phyloP scores from a whole-genome alignment of 2,888 invertebrate species.

The Sphinx pinastri region DNA sequence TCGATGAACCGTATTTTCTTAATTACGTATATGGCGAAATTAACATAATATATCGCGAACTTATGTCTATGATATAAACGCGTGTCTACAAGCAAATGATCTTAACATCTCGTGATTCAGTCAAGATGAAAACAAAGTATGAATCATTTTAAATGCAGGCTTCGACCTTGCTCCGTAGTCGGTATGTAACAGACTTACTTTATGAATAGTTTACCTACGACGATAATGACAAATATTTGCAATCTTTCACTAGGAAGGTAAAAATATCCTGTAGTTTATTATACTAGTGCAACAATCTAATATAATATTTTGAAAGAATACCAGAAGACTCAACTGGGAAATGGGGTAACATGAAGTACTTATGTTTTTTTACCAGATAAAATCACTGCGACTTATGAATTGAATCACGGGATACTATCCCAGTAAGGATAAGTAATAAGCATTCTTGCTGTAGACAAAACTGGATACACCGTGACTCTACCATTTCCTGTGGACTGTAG shows the following conservation, averaged over 20 bases:
- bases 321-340: no score
- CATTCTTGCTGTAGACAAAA: no score
- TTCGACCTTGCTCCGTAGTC: slow-evolving; percentile 45
- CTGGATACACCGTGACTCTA: no score
- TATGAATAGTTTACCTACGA: not conserved
- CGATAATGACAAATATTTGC: slow-evolving; percentile 21
- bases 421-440: no score
- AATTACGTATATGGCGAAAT: slow-evolving; percentile 41
- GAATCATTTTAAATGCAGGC: slow-evolving; percentile 39
- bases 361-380: no score
- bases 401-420: no score
- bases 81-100: not conserved
- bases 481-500: no score
- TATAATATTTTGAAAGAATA: no score
- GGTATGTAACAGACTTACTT: slow-evolving; percentile 23
- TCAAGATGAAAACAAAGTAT: slow-evolving; percentile 39
- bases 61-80: not conserved
- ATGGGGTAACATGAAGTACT: no score
- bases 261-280: not conserved
- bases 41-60: slow-evolving; percentile 29
- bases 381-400: no score
- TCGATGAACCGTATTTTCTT: slow-evolving; percentile 57
- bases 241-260: not conserved
- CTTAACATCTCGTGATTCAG: slow-evolving; percentile 29
- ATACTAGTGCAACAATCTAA: not conserved